Conservation (phyloP, 2,797 vertebrate genomes). For the Hafferia zeledoni region DNA sequence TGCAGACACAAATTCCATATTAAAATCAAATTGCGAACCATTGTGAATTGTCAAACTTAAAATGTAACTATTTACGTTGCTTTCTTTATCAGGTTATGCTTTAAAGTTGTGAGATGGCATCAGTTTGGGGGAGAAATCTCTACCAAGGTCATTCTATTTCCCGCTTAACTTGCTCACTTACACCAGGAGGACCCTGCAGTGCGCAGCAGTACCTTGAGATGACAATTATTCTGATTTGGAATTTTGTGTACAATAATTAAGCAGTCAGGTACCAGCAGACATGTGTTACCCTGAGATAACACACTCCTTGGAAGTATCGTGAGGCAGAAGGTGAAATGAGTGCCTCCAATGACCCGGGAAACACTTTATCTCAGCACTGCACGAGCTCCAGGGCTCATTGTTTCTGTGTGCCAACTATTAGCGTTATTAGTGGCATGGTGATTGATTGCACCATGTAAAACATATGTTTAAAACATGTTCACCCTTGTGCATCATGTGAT, state of each 20-base stretch:
- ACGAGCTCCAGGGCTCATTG: background rate
- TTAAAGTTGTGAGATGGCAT: background rate
- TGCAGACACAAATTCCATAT: background rate
- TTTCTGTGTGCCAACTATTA: background rate
- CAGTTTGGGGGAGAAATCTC: background rate
- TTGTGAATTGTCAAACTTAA: background rate
- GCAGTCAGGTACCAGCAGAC: conserved; percentile 62
- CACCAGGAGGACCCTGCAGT: background rate
- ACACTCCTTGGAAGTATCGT: conserved; percentile 39
- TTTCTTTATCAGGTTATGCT: background rate
- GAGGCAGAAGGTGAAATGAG: conserved; percentile 56
- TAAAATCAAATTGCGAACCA: background rate
- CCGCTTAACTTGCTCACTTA: conserved; percentile 22
- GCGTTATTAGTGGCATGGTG: background rate
- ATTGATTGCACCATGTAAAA: conserved; percentile 56
- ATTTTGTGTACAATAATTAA: conserved; percentile 71
- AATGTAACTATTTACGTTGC: background rate
- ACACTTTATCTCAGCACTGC: conserved; percentile 54
- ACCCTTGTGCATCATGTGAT: background rate
- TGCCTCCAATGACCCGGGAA: conserved; percentile 54
- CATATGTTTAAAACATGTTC: conserved; percentile 56
- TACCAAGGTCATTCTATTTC: conserved; percentile 33
- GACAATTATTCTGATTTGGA: conserved; percentile 59
- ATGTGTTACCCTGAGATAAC: conserved; percentile 74
- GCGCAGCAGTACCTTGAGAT: conserved; percentile 3